These are phyloP conservation scores for Paelopatides confundens DNA, from an alignment of 53 echinoderm and acorn worm species.

Conservation along the genomic window DNA sequence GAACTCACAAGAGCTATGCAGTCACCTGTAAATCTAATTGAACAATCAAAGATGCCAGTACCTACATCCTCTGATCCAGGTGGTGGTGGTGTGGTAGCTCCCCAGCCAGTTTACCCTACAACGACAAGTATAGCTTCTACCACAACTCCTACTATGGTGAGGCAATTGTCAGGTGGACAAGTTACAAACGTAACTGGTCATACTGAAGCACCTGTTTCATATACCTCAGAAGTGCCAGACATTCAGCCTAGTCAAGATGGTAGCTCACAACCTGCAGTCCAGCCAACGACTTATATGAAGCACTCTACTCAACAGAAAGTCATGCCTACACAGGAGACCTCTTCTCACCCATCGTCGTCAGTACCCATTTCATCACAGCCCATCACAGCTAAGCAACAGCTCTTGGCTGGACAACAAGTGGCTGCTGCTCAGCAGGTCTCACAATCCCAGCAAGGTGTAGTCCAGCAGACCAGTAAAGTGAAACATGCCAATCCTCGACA, in stretches of 20 bases:
- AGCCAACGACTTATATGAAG: conserved; percentile 36
- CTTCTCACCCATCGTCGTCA: not conserved
- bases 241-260: not conserved
- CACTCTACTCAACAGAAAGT: conserved; percentile 10
- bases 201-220: not conserved
- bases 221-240: not conserved
- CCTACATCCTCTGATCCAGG: not conserved
- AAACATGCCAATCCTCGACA: not conserved
- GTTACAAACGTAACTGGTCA: not conserved
- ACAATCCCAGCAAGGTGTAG: conserved; percentile 42
- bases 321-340: not conserved
- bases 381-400: conserved; percentile 28
- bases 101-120: conserved; percentile 63
- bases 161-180: conserved; percentile 35
- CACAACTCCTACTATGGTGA: not conserved
- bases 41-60: conserved; percentile 22
- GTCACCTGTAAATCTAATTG: conserved; percentile 15
- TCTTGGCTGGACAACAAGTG: conserved; percentile 7
- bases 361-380: not conserved
- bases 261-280: not conserved
- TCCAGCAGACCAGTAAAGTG: not conserved
- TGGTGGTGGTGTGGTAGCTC: conserved; percentile 46
- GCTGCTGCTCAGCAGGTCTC: conserved; percentile 5
- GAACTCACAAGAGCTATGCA: conserved; percentile 13
- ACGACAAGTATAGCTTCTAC: conserved; percentile 10